Evolutionary conservation across 2,113 vertebrate genomes (phyloP).

Genomic region (Elaphurus davidianus): DNA sequence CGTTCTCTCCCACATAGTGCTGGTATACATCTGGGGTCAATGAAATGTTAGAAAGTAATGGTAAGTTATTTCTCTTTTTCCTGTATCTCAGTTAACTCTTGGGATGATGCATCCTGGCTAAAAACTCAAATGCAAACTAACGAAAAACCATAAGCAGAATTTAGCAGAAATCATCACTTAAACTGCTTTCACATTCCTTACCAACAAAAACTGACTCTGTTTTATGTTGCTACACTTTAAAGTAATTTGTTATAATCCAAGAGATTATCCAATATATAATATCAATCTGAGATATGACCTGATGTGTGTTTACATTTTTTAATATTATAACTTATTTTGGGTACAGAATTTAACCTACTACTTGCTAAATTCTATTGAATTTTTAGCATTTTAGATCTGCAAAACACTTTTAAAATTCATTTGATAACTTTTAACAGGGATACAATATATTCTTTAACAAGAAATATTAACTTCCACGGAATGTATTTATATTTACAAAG

Average conservation of each 20-base stretch:
- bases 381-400: neutral
- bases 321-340: neutral
- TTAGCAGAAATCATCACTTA: neutral
- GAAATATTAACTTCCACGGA: neutral
- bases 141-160: neutral
- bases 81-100: neutral
- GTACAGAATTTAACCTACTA: neutral
- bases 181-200: neutral
- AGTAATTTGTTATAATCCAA: neutral
- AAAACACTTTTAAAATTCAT: neutral
- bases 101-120: no score
- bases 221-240: neutral
- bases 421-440: neutral
- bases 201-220: neutral
- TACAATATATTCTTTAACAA: neutral
- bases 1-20: neutral
- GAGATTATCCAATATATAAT: neutral
- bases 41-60: neutral
- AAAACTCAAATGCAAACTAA: neutral
- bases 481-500: neutral
- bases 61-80: neutral
- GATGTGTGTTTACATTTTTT: neutral
- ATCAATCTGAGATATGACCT: neutral
- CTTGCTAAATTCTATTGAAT: neutral
- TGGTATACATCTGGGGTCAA: neutral